Evolutionary conservation across 1,140 invertebrate species (phyloP).

Genomic region (Ridgeia piscesae): DNA sequence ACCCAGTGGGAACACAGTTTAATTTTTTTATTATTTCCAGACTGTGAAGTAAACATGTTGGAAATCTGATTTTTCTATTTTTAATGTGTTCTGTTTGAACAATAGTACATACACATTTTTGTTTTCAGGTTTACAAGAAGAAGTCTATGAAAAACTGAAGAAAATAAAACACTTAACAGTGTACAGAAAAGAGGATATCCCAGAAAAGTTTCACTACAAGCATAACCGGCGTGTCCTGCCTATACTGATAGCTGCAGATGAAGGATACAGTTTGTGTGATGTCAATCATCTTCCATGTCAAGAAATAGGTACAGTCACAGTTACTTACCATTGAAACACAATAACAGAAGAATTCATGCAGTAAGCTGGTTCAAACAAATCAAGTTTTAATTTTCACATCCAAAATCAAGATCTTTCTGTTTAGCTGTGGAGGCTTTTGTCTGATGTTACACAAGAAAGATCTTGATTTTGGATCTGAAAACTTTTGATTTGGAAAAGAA

Average conservation of each 20-base stretch:
- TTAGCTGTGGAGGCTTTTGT: too few relatives aligned
- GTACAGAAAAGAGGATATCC: constrained; percentile 64
- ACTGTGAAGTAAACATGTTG: too few relatives aligned
- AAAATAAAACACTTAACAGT: constrained; percentile 62
- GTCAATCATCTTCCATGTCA: not conserved
- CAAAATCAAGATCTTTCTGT: too few relatives aligned
- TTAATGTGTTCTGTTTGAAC: too few relatives aligned
- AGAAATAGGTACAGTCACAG: not conserved
- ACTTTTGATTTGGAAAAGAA: too few relatives aligned
- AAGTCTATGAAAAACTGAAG: constrained; percentile 62
- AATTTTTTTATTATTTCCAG: too few relatives aligned
- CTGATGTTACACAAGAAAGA: too few relatives aligned
- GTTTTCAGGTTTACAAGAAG: constrained; percentile 56
- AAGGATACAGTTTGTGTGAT: constrained; percentile 20
- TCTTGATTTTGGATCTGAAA: too few relatives aligned
- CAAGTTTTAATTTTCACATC: too few relatives aligned
- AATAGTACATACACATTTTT: not conserved
- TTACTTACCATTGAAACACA: not conserved
- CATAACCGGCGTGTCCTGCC: constrained; percentile 61
- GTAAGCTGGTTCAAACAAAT: not conserved
- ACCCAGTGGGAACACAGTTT: too few relatives aligned
- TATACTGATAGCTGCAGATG: constrained; percentile 14
- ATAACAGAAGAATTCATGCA: not conserved
- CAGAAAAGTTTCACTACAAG: constrained; percentile 65
- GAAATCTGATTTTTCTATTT: too few relatives aligned